These are phyloP conservation scores for Polyodon spathula DNA, from an alignment of 2,113 vertebrate species.

Conservation along the genomic window DNA sequence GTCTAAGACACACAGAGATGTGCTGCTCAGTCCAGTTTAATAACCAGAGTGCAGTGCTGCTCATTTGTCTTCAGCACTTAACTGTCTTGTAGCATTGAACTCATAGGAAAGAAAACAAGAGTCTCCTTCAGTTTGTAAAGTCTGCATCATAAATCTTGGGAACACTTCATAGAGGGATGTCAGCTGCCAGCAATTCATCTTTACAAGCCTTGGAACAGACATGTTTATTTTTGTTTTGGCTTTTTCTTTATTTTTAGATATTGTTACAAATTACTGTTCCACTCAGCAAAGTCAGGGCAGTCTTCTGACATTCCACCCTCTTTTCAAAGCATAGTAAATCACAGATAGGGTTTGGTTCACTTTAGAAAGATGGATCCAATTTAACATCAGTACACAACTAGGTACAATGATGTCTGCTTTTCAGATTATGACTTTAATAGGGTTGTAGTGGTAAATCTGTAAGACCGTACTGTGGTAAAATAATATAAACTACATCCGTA, in stretches of 20 bases:
- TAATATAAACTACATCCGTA: no score
- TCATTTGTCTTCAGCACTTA: constrained; percentile 27
- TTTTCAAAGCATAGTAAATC: background rate
- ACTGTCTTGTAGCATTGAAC: constrained; percentile 16
- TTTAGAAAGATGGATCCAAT: background rate
- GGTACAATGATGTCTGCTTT: background rate
- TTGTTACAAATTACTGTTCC: constrained; percentile 13
- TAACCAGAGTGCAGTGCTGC: background rate
- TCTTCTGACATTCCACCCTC: background rate
- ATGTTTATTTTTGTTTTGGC: constrained; percentile 38
- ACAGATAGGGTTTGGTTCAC: background rate
- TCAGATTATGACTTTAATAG: no score
- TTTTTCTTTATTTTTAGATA: constrained; percentile 13
- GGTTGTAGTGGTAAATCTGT: no score
- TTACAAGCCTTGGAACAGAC: constrained; percentile 23
- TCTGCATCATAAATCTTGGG: constrained; percentile 41
- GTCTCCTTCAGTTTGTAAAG: constrained; percentile 32
- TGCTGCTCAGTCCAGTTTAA: no score
- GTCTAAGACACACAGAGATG: no score
- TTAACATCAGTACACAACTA: background rate
- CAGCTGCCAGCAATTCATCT: constrained; percentile 41
- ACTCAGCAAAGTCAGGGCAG: constrained; percentile 7
- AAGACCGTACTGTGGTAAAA: no score
- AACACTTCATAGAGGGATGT: constrained; percentile 34
- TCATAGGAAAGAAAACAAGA: constrained; percentile 28